Evolutionary conservation across 2,797 vertebrate genomes (phyloP).

Genomic region (Scyliorhinus canicula): DNA sequence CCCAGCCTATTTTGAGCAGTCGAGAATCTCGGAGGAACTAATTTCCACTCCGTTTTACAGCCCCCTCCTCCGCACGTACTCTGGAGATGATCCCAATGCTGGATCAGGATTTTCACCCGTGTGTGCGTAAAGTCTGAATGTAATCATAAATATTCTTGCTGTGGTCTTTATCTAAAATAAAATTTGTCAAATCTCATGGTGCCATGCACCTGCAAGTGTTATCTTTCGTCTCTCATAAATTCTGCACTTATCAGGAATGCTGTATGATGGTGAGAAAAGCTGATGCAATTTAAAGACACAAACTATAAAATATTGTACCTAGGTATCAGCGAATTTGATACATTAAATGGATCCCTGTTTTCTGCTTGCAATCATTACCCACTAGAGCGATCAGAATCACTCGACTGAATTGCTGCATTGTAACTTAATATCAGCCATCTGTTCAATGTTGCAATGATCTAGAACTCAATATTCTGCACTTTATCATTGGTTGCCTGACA

Average conservation of each 20-base stretch:
- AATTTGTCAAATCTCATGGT: background rate
- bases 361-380: background rate
- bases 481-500: background rate
- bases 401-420: constrained; percentile 3
- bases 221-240: background rate
- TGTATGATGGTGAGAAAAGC: background rate
- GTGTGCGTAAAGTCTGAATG: background rate
- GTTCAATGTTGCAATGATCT: background rate
- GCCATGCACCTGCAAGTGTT: background rate
- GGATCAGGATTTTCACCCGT: background rate
- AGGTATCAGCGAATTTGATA: background rate
- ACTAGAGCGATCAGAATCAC: background rate
- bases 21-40: background rate
- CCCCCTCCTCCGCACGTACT: background rate
- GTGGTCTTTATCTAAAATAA: background rate
- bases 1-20: background rate
- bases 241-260: background rate
- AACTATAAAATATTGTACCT: background rate
- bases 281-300: background rate
- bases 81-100: background rate
- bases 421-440: background rate
- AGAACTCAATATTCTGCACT: background rate
- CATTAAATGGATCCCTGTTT: background rate
- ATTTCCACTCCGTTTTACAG: background rate
- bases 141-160: no score